Conservation (phyloP, 2,888 invertebrate genomes). For the Cosmia pyralina region DNA sequence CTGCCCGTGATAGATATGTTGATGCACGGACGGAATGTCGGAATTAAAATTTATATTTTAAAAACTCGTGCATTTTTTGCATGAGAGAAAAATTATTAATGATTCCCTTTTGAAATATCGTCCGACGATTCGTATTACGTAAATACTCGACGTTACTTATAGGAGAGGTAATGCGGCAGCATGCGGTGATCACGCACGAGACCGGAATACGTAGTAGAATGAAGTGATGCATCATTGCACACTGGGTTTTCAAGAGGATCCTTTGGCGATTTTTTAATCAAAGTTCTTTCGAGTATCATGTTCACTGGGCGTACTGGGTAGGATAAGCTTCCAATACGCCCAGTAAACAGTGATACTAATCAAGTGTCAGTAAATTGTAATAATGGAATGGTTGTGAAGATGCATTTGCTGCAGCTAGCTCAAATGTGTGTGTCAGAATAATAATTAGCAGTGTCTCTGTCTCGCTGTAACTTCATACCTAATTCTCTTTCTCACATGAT, state of each 20-base stretch:
- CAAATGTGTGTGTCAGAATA: too few species aligned
- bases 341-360: not conserved
- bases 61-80: conserved; percentile 43
- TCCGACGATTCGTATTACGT: conserved; percentile 43
- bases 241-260: conserved; percentile 17
- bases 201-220: conserved; percentile 15
- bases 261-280: conserved; percentile 19
- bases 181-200: conserved; percentile 2
- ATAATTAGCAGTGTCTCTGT: not conserved
- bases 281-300: not conserved
- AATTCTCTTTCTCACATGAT: not conserved
- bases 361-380: not conserved
- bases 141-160: conserved; percentile 19
- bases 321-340: not conserved
- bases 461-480: not conserved
- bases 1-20: conserved; percentile 74
- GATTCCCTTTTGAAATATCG: conserved; percentile 35
- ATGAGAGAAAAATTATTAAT: conserved; percentile 46
- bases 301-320: too few species aligned
- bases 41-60: conserved; percentile 66
- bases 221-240: conserved; percentile 18
- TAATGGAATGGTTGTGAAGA: not conserved
- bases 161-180: not conserved
- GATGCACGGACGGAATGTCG: conserved; percentile 68
- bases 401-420: too few species aligned